Conservation (phyloP, 2,888 invertebrate genomes). For the Dryocosmus kuriphilus region DNA sequence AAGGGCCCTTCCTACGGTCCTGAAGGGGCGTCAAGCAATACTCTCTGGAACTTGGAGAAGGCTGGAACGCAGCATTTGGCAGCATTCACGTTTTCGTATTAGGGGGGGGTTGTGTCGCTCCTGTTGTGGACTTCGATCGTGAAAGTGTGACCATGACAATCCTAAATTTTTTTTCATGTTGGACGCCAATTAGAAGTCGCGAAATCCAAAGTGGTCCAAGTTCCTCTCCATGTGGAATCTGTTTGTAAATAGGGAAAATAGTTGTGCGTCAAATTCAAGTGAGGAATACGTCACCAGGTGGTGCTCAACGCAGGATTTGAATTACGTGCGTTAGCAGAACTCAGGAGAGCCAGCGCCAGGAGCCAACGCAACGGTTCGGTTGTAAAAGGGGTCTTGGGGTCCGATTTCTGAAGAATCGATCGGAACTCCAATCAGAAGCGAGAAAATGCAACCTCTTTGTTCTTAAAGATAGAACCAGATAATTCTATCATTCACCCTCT, state of each 20-base stretch:
- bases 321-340: background rate
- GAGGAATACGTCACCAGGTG: background rate
- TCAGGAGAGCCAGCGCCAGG: too few relatives aligned
- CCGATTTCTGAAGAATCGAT: conserved; percentile 5
- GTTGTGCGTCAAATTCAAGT: background rate
- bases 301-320: background rate
- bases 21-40: conserved; percentile 57
- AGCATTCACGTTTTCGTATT: conserved; percentile 67
- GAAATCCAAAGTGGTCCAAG: background rate
- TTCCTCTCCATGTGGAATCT: too few relatives aligned
- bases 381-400: background rate
- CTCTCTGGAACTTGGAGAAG: conserved; percentile 53
- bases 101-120: conserved; percentile 64
- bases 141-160: conserved; percentile 24
- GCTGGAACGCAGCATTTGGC: too few relatives aligned
- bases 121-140: conserved; percentile 47
- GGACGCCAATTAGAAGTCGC: background rate
- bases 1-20: conserved; percentile 49
- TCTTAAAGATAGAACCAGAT: background rate
- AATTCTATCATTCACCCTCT: conserved; percentile 37
- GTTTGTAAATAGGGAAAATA: background rate
- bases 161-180: background rate
- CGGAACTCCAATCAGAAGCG: background rate
- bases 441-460: background rate
- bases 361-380: too few relatives aligned